These are phyloP conservation scores for Trachythela sp. DNA, from an alignment of 64 coral and sea anemone genomes.

Conservation along the genomic window DNA sequence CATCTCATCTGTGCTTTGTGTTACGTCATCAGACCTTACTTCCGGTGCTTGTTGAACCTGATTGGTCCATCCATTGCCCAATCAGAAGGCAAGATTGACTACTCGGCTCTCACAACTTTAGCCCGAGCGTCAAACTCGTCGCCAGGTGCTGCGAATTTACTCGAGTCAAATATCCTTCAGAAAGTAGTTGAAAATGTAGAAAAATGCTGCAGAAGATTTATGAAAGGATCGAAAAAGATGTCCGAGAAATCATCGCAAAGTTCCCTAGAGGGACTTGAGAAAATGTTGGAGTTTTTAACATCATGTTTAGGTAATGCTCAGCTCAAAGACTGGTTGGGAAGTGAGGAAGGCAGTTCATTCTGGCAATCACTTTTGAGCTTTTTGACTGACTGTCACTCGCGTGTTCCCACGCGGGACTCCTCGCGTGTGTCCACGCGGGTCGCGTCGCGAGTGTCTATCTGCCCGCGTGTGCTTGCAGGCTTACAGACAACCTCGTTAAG, in stretches of 20 bases:
- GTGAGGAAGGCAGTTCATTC: neutral
- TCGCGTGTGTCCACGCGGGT: neutral
- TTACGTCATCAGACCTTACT: conserved; percentile 52
- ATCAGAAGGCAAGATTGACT: neutral
- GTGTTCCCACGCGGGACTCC: neutral
- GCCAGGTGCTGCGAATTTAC: neutral
- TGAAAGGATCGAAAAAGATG: conserved; percentile 5
- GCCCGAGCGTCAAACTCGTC: neutral
- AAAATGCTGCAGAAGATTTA: neutral
- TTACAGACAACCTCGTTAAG: neutral
- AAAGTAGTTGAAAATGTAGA: neutral
- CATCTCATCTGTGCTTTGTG: conserved; percentile 64
- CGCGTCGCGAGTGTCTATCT: neutral
- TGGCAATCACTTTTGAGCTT: neutral
- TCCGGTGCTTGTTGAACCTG: conserved; percentile 53
- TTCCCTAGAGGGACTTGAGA: neutral
- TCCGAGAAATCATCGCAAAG: neutral
- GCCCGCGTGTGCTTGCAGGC: neutral
- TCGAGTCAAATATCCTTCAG: neutral
- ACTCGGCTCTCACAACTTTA: neutral
- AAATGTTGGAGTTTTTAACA: neutral
- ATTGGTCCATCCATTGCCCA: conserved; percentile 44
- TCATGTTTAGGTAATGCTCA: neutral
- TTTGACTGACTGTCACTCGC: neutral
- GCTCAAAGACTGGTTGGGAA: neutral